Conservation (phyloP, 2,113 vertebrate genomes). For the Trachemys scripta region DNA sequence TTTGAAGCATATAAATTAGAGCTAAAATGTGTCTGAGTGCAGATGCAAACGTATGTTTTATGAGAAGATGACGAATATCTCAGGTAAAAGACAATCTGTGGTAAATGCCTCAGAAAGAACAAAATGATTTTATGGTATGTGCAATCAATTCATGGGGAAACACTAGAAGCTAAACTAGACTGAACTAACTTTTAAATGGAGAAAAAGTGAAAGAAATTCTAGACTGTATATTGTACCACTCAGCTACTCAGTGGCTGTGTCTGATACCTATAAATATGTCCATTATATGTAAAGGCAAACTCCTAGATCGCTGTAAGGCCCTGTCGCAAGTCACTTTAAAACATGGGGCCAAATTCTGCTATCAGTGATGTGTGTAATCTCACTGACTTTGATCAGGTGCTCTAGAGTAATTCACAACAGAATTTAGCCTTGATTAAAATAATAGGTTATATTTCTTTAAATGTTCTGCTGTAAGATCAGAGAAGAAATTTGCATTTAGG, state of each 20-base stretch:
- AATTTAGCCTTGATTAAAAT: not conserved
- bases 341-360: not conserved
- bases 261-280: not conserved
- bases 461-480: not conserved
- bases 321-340: not conserved
- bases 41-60: rapidly evolving
- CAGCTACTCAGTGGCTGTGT: not conserved
- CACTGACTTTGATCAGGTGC: not conserved
- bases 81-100: not conserved
- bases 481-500: rapidly evolving
- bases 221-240: rapidly evolving
- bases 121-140: not conserved
- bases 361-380: not conserved
- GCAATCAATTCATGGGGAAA: not conserved
- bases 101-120: not conserved
- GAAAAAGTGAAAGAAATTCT: not conserved
- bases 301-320: not conserved
- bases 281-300: not conserved
- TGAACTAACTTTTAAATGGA: not conserved
- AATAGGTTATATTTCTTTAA: not conserved
- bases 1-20: not conserved
- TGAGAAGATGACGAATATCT: not conserved
- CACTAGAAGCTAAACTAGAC: not conserved
- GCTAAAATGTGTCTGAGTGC: rapidly evolving
- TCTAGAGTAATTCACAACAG: not conserved